Conservation (phyloP, 2,113 vertebrate genomes). For the Capreolus pygargus region DNA sequence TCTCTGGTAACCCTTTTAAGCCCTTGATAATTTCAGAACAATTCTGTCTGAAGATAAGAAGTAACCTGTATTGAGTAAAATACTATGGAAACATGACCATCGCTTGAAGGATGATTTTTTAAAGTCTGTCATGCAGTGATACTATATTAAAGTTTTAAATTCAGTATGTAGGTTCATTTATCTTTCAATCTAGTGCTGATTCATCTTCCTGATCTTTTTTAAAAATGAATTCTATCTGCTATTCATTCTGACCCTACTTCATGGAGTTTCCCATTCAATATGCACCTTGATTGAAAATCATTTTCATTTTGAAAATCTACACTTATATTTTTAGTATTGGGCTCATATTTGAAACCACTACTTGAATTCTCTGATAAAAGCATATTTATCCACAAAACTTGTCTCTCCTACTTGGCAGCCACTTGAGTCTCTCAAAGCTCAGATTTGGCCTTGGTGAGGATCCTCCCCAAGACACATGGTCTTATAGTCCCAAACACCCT, state of each 20-base stretch:
- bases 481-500: not conserved
- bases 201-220: not conserved
- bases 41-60: not conserved
- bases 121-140: not conserved
- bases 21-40: slow-evolving; percentile 3
- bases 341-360: not conserved
- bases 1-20: not conserved
- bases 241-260: not conserved
- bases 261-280: not conserved
- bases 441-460: not conserved
- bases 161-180: not conserved
- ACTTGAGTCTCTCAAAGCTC: not conserved
- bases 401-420: not conserved
- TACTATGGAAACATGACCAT: not conserved
- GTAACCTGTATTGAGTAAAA: not conserved
- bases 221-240: not conserved
- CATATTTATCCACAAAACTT: not conserved
- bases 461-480: not conserved
- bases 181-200: not conserved
- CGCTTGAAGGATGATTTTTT: not conserved
- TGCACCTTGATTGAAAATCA: not conserved
- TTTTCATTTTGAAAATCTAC: not conserved
- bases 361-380: not conserved
- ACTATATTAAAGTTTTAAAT: slow-evolving; percentile 3
- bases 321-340: not conserved